A percentile compares a stretch with the other conserved stretches of the same genome.
Conservation (phyloP, 2,113 vertebrate genomes). For the Cavia porcellus region DNA sequence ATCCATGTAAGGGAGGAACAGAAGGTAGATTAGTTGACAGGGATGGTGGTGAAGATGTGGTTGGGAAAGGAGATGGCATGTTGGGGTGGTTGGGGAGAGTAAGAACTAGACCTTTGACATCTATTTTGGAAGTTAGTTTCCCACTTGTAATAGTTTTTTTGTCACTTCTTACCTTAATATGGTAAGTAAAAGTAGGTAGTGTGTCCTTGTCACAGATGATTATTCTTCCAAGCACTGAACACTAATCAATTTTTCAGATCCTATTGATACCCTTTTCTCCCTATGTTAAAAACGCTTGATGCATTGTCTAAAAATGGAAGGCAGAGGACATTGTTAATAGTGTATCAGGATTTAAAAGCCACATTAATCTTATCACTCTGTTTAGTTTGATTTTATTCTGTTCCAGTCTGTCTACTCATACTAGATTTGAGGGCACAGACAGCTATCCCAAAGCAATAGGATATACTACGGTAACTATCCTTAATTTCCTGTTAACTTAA, state of each 20-base stretch:
- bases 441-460: too few relatives aligned
- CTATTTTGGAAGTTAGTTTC: not conserved
- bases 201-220: not conserved
- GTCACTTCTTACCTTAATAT: slow-evolving; percentile 21
- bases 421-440: too few relatives aligned
- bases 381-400: too few relatives aligned
- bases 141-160: not conserved
- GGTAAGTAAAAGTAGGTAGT: not conserved
- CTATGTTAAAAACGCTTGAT: not conserved
- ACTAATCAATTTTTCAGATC: not conserved
- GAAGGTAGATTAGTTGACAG: not conserved
- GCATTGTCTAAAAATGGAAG: too few relatives aligned
- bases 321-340: too few relatives aligned
- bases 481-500: too few relatives aligned
- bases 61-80: not conserved
- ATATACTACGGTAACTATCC: too few relatives aligned
- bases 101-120: not conserved
- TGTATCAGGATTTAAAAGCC: too few relatives aligned
- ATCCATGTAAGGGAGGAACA: not conserved
- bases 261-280: not conserved
- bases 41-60: not conserved
- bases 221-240: not conserved
- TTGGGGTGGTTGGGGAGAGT: not conserved
- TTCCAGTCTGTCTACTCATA: too few relatives aligned
- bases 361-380: too few relatives aligned